Evolutionary conservation across 2,888 invertebrate species (phyloP), one percentile per base, ranked within the genome.

Genomic region (Cynaeus angustus): DNA sequence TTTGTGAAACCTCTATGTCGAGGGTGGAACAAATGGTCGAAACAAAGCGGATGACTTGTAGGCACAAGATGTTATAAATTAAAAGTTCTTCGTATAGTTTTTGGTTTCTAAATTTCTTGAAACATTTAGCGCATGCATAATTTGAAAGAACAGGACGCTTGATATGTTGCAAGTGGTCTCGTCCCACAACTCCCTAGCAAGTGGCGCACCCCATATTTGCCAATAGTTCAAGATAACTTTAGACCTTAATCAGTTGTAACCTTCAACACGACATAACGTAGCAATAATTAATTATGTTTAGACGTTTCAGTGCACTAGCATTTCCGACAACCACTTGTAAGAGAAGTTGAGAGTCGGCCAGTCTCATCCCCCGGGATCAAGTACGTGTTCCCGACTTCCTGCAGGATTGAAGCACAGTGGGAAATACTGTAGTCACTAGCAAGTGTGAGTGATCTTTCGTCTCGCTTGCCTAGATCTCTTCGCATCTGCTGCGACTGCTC

Each of bases 401-500:
- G 70, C 33, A 68, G 71, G 71, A 72, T 72, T 56, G 58, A 64
- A 21, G 33, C 48, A 21, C 14, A 38, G 37, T 55, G 71, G 72
- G 72, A 70, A 72, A 74, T 70, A 72, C 72, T 45, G 56, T 48
- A 46, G 68, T 41, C 64, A 58, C 10, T 8, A 21, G 53, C 43
- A 38, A 37, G 48, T 33, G 50, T 28, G 59, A 59, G 30, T 26
- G 46, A 16, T 68, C 58, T 46, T 50, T 72, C 58, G 52, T 71
- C 58, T 58, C 48, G 21, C 21, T 71, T 30, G 37, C 37, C 52
- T 33, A 28, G 59, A 59, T 43, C 45, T 45, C 16, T 46, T 50
- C 26, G 70, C 76, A 76, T 75, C 75, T 77, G 75, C 72, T 70
- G 61, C 72, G 68, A 72, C 73, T 73, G 72, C 77, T 78, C 76